Base-by-base conservation (phyloP, 23 tunicate genomes). In the Ascidia mentula region DNA sequence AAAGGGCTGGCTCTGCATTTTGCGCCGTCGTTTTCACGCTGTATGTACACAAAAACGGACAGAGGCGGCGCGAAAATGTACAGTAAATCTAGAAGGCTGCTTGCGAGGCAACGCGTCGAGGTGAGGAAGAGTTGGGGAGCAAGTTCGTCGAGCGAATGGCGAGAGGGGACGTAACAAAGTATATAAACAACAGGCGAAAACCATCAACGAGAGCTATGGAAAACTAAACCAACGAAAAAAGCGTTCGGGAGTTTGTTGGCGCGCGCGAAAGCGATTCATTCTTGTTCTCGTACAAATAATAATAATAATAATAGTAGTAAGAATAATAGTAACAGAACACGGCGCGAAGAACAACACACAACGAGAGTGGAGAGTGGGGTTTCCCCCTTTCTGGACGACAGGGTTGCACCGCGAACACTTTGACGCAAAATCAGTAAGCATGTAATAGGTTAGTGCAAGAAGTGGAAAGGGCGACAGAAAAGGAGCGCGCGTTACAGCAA, bases 251-350 rank as follows among this genome's bases (percentile, higher is more conserved):
- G 24, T 5, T 53, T 9, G 2, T 53, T 53, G 65, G 24, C 65
- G 13, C n/a, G n/a, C n/a, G n/a, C 65, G 13, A 53, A 20, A 53
- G 24, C 65, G 65, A 53, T 53, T 53, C 65, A 53, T 53, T 53
- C 65, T 53, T 53, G 65, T 53, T 53, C n/a, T n/a, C 65, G 65
- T 53, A 53, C 65, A 53, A 53, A 53, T n/a, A n/a, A n/a, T n/a
- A n/a, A n/a, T n/a, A n/a, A n/a, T n/a, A 53, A 42, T 15, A 42
- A 42, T 9, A 42, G 53, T 12, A 42, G 15, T 12, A 53, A 53
- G 65, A 26, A 28, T 3, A 6, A 9, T 20, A 53, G 24, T 28
- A 53, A 28, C 65, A 28, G 65, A 53, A 5, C 22, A 53, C 2
- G 22, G 7, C 2, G 7, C 24, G 65, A 28, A 5, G 24, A 53